Conservation (phyloP, 2,797 vertebrate species). For the Esox masquinongy region DNA sequence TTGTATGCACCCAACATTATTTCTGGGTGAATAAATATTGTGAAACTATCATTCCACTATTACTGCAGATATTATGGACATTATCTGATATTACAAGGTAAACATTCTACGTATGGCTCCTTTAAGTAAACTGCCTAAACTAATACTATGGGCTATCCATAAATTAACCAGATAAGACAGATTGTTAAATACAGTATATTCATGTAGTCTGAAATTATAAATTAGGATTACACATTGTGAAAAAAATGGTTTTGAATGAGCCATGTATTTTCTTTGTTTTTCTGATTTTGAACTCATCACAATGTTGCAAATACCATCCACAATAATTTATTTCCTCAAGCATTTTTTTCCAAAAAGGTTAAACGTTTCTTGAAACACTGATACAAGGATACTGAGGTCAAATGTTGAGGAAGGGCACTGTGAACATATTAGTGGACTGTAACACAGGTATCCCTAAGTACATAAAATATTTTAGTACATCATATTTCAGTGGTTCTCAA, state of each 20-base stretch:
- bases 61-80: too few species aligned
- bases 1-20: too few species aligned
- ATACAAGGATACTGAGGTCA: slow-evolving; percentile 41
- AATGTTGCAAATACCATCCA: not conserved
- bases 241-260: slow-evolving; percentile 6
- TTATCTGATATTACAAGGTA: too few species aligned
- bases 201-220: not conserved
- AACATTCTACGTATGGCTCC: not conserved
- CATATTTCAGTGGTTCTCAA: not conserved
- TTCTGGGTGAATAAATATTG: too few species aligned
- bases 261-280: not conserved
- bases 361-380: slow-evolving; percentile 33
- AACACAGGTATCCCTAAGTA: slow-evolving; percentile 20
- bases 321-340: not conserved
- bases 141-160: not conserved
- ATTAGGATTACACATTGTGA: not conserved
- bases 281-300: not conserved
- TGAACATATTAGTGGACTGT: slow-evolving; percentile 8
- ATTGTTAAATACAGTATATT: not conserved
- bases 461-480: slow-evolving; percentile 31
- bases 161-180: not conserved
- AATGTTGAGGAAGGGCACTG: slow-evolving; percentile 20
- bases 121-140: not conserved
- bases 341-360: not conserved
- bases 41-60: too few species aligned